Evolutionary conservation across 2,888 invertebrate species (phyloP), one percentile per base, ranked within the genome.

Genomic region (Heliconius ismenius): DNA sequence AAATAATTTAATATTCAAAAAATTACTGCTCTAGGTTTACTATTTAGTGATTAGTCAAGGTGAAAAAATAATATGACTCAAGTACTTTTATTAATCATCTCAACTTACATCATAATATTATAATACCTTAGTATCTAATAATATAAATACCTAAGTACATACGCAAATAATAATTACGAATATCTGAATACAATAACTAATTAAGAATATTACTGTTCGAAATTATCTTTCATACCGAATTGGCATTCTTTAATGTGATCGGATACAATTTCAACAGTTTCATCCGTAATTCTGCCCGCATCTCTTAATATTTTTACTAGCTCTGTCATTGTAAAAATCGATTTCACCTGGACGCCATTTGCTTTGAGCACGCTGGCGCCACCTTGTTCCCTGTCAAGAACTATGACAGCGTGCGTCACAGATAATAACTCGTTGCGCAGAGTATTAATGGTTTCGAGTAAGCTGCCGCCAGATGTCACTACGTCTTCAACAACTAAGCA

Each of bases 401-500:
- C 95, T 75, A 99, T 96, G 24, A 99, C 95, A 1, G 97, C 97
- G 87, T 98, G 96, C 0, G 94, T 95, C 0, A 98, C 97, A n/a
- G 87, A 74, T 76, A 96, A 92, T 2, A 96, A 96, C 86, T 95
- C 96, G 26, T 90, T 91, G 76, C 95, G 93, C 70, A 97, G 90
- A 86, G 96, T 97, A 74, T 95, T 92, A 36, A 96, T 97, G 0
- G 99, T 98, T 91, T 99, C 99, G 78, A 98, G 87, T 75, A 99
- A 96, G 87, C 99, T 99, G 75, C 97, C 96, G 32, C 99, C 99
- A 86, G 98, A 98, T 69, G 97, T 97, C 80, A 98, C 96, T 72
- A 99, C 98, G 91, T 99, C 99, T 89, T 99, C 99, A 4, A 99
- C 95, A 64, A 99, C 97, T 0, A 99, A 91, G 85, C 98, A 98